Evolutionary conservation across 2,888 invertebrate species (phyloP).

Genomic region (Nemurella pictetii): DNA sequence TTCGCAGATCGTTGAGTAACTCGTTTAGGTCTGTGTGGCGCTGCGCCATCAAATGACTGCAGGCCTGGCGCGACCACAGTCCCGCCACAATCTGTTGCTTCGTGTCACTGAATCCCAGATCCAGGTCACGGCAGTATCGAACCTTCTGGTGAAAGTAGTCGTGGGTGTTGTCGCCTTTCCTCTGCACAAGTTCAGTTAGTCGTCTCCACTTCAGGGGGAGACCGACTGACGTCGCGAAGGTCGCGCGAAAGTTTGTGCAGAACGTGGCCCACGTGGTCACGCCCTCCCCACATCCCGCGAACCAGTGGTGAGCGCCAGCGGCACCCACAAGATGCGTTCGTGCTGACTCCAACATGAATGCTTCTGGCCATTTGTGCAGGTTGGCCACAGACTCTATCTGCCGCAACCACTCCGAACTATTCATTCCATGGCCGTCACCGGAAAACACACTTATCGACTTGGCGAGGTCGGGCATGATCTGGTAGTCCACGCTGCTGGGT

Average conservation of each 20-base stretch:
- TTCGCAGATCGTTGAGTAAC: neutral
- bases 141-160: neutral
- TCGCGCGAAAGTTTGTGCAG: neutral
- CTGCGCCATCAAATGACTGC: neutral
- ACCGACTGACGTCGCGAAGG: neutral
- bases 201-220: neutral
- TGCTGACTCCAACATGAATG: neutral
- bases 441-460: neutral
- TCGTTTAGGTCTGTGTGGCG: slow-evolving; percentile 6
- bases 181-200: neutral
- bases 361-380: neutral
- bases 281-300: neutral
- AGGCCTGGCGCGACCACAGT: neutral
- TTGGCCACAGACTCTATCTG: neutral
- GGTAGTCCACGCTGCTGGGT: neutral
- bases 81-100: slow-evolving; percentile 5
- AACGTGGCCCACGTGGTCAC: neutral
- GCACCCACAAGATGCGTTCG: neutral
- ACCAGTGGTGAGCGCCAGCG: slow-evolving; percentile 3
- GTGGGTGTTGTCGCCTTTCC: neutral
- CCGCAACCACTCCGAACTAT: neutral
- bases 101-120: slow-evolving; percentile 8
- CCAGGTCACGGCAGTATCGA: neutral
- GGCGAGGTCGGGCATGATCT: neutral
- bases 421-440: neutral